These are phyloP conservation scores for Chromobotia macracanthus DNA, from an alignment of 2,797 vertebrate species.

Conservation along the genomic window DNA sequence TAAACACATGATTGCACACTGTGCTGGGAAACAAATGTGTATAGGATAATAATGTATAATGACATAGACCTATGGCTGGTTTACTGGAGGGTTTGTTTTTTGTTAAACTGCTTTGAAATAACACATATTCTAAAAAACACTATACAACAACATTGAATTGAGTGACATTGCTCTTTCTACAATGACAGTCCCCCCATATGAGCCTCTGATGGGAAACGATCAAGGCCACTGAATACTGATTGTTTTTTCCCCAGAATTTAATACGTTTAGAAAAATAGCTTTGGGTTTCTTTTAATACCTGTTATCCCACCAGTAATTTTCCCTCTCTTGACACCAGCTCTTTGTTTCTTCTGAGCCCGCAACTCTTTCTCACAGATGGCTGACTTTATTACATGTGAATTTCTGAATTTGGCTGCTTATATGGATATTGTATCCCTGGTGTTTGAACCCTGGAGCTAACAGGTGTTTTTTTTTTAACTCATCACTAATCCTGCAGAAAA, in stretches of 20 bases:
- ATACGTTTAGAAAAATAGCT: neutral
- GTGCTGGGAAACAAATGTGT: too few species aligned
- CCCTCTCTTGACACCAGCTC: neutral
- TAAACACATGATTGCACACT: too few species aligned
- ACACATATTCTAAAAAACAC: too few species aligned
- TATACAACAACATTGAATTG: too few species aligned
- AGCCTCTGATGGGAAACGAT: too few species aligned
- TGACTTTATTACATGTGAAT: constrained; percentile 21
- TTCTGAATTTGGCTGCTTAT: neutral
- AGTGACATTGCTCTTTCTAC: too few species aligned
- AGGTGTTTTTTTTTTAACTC: constrained; percentile 12
- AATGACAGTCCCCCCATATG: too few species aligned
- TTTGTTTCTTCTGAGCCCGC: neutral
- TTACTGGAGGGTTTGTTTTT: too few species aligned
- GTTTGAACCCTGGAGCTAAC: constrained; percentile 9
- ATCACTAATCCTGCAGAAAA: constrained; percentile 6
- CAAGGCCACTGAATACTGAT: too few species aligned
- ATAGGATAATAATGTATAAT: too few species aligned
- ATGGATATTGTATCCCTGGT: constrained; percentile 9
- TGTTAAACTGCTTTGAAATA: too few species aligned
- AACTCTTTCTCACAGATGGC: neutral
- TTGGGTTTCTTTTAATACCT: neutral
- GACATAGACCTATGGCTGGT: too few species aligned
- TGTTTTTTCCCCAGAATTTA: neutral
- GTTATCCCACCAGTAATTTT: neutral